Conservation (phyloP, 2,888 invertebrate species). For the Osmoderma eremita region DNA sequence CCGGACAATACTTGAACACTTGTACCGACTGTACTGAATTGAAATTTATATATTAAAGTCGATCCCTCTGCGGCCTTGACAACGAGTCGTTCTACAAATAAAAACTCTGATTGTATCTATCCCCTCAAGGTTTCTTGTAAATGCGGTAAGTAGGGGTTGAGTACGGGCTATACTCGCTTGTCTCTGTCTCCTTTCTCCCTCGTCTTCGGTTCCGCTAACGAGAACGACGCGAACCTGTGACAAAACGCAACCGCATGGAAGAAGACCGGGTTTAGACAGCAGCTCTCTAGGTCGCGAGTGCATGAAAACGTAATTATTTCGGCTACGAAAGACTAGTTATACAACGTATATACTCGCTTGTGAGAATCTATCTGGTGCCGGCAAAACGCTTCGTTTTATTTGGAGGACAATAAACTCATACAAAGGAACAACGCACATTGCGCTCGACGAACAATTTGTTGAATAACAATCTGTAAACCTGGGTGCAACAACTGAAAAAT, state of each 20-base stretch:
- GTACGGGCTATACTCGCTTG: constrained; percentile 46
- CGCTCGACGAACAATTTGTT: constrained; percentile 27
- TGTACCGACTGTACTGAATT: constrained; percentile 41
- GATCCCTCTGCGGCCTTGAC: constrained; percentile 53
- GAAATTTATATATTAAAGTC: constrained; percentile 45
- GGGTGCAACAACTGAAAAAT: not conserved
- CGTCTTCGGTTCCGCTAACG: constrained; percentile 47
- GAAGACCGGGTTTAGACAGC: constrained; percentile 13
- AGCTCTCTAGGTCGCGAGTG: constrained; percentile 26
- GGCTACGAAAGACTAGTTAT: constrained; percentile 42
- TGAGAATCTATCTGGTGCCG: constrained; percentile 6
- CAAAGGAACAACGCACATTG: constrained; percentile 23
- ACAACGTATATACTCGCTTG: not conserved
- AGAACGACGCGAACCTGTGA: constrained; percentile 43
- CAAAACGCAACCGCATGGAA: constrained; percentile 43
- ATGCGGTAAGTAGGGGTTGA: constrained; percentile 42
- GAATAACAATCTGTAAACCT: constrained; percentile 15
- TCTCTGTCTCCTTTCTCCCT: constrained; percentile 31
- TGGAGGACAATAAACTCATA: constrained; percentile 34
- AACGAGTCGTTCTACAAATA: constrained; percentile 53
- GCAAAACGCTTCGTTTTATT: constrained; percentile 16
- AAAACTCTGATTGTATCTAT: constrained; percentile 53
- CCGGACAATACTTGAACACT: constrained; percentile 25
- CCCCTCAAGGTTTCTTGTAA: constrained; percentile 45
- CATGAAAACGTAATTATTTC: constrained; percentile 47